Evolutionary conservation across 2,888 invertebrate species (phyloP), one percentile per base, ranked within the genome.

Genomic region (Napeogenes inachia): DNA sequence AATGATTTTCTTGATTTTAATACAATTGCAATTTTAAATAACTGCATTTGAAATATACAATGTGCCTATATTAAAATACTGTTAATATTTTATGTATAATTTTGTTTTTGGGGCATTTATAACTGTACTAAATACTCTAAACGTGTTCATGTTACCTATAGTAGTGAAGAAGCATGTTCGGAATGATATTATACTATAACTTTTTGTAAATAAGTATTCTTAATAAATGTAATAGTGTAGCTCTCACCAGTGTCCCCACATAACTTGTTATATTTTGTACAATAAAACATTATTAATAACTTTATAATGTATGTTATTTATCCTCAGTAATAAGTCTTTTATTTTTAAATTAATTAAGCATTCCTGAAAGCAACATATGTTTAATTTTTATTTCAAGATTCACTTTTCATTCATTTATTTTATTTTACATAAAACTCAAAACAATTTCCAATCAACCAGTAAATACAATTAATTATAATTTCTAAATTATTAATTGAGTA

Each of bases 201-300:
- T 66, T 72, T 78, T 76, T 87, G 84, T 87, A 84, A 83, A 84
- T 86, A 84, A 77, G 64, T 80, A 76, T 83, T 82, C 71, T 67
- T 75, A 35, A 75, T 21, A 21, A 21, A 21, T 21, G 21, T 21
- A 21, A 70, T 77, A 77, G 75, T 84, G 80, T 87, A 88, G 85
- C 82, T 86, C 84, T 80, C 85, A 89, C 87, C 85, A 87, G 82
- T 84, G 82, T 85, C 81, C 78, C 67, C 71, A 73, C 80, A 75
- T 82, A 82, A 81, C 75, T 76, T 84, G 81, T 86, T 83, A 65
- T 85, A 80, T 79, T 82, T 79, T 86, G 80, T 84, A 86, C 85
- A 89, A 88, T 87, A 88, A 80, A 70, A 64, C 63, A 68, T 76
- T 80, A 80, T 82, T 79, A 77, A 80, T 42, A 42, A 42, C 42